A percentile compares a stretch with the other conserved stretches of the same genome.
Evolutionary conservation across 2,888 invertebrate genomes (phyloP).

Genomic region (Leistus spinibarbis): DNA sequence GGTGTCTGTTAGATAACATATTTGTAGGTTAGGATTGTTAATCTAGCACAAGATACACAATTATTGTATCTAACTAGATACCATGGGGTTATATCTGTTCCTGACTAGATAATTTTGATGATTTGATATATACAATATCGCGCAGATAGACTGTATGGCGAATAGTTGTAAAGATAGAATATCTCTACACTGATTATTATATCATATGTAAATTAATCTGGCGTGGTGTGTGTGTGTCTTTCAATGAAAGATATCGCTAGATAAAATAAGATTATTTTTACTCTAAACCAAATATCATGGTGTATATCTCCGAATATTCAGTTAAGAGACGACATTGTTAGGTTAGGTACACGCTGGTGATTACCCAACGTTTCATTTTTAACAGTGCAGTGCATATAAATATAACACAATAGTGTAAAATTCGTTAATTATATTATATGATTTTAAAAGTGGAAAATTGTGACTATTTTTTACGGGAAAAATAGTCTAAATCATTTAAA

Average conservation of each 20-base stretch:
- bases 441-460: too few species aligned
- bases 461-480: too few species aligned
- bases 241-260: slow-evolving; percentile 33
- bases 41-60: background rate
- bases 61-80: background rate
- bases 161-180: slow-evolving; percentile 30
- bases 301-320: background rate
- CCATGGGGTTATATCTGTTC: background rate
- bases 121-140: slow-evolving; percentile 25
- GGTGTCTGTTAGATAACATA: slow-evolving; percentile 73
- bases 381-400: too few species aligned
- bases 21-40: slow-evolving; percentile 13
- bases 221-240: slow-evolving; percentile 18
- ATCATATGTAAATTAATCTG: slow-evolving; percentile 32
- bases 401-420: too few species aligned
- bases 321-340: background rate
- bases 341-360: too few species aligned
- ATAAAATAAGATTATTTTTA: slow-evolving; percentile 32
- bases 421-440: too few species aligned
- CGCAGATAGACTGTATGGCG: slow-evolving; percentile 22
- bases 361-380: too few species aligned
- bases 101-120: background rate
- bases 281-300: slow-evolving; percentile 18
- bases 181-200: slow-evolving; percentile 21
- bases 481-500: too few species aligned